These are phyloP conservation scores for Brachionus manjavacas DNA, from an alignment of 1,140 invertebrate species.

Conservation along the genomic window DNA sequence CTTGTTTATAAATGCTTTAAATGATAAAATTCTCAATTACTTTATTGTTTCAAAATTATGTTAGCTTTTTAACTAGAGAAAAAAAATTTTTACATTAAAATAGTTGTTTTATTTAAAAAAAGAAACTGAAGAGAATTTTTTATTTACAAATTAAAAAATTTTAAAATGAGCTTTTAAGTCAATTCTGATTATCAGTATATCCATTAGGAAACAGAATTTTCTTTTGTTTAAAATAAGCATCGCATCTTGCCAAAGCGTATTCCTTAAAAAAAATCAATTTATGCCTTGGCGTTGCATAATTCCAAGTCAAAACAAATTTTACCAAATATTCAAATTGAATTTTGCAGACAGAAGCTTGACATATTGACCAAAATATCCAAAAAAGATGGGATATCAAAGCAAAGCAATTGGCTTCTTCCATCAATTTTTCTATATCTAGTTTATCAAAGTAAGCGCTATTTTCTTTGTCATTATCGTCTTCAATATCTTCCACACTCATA, in stretches of 20 bases:
- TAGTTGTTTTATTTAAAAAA: background rate
- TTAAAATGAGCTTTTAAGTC: background rate
- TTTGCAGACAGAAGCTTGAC: background rate
- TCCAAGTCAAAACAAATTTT: background rate
- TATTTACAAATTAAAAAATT: background rate
- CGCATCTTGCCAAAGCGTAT: slow-evolving; percentile 21
- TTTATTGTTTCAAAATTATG: slow-evolving; percentile 27
- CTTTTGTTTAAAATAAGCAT: slow-evolving; percentile 41
- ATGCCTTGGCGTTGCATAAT: background rate
- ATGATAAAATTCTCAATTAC: background rate
- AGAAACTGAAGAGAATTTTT: background rate
- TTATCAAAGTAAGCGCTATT: background rate
- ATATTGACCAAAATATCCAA: slow-evolving; percentile 37
- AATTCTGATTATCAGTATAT: background rate
- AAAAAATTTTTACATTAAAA: background rate
- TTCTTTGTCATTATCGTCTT: background rate
- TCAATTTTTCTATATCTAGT: background rate
- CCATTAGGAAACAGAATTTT: slow-evolving; percentile 23
- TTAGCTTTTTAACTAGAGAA: slow-evolving; percentile 3
- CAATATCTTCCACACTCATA: background rate
- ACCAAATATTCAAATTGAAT: slow-evolving; percentile 41
- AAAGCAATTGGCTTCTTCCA: slow-evolving; percentile 38
- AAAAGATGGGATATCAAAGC: slow-evolving; percentile 34
- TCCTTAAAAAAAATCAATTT: slow-evolving; percentile 17
- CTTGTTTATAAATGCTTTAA: background rate